Percentiles rank a stretch among this genome's conserved stretches.
Conservation (phyloP, 1,140 invertebrate species). For the Bombus cullumanus region DNA sequence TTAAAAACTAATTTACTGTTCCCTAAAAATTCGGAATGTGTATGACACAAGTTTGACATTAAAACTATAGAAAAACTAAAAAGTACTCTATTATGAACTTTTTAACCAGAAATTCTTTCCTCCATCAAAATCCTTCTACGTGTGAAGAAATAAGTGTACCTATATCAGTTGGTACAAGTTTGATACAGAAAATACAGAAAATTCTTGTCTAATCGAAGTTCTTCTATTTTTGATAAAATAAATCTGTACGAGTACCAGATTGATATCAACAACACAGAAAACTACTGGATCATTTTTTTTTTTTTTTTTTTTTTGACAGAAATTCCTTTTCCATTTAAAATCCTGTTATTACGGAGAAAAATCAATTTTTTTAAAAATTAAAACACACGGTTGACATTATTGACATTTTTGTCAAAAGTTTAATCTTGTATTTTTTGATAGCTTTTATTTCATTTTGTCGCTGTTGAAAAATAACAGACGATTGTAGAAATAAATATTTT, state of each 20-base stretch:
- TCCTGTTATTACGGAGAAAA: not conserved
- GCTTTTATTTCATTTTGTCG: not conserved
- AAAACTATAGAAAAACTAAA: not conserved
- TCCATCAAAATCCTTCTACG: not conserved
- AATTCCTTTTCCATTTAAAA: not conserved
- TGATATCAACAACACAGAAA: no score
- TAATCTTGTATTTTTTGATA: not conserved
- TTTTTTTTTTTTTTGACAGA: not conserved
- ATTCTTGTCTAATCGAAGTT: no score
- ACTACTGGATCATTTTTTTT: not conserved
- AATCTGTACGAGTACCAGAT: no score
- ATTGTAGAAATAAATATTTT: not conserved
- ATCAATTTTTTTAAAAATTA: not conserved
- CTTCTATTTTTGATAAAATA: no score
- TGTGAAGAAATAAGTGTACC: no score
- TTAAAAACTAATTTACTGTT: not conserved
- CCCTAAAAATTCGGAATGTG: not conserved
- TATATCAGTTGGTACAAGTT: no score
- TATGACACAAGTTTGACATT: not conserved
- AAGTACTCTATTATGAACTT: not conserved
- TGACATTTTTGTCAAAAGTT: not conserved
- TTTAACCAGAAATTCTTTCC: not conserved
- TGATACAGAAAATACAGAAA: no score
- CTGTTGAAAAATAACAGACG: not conserved
- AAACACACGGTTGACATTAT: not conserved